These are phyloP conservation scores for Drosophila pullipes DNA, from an alignment of 2,888 invertebrate genomes.

Conservation along the genomic window DNA sequence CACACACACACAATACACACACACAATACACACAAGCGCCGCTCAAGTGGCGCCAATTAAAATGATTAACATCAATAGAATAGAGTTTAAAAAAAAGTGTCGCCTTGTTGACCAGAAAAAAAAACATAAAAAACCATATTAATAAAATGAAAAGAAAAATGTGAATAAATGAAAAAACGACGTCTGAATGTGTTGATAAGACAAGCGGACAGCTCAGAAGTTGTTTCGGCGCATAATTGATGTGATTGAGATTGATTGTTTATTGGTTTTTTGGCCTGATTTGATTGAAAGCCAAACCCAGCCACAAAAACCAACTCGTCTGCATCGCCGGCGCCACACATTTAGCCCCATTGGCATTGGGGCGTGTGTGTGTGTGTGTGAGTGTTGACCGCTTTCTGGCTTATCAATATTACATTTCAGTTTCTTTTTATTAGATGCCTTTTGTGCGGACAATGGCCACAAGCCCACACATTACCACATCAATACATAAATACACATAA, in stretches of 20 bases:
- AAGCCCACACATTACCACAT: slow-evolving; percentile 33
- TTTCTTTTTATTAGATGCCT: slow-evolving; percentile 49
- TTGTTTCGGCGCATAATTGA: slow-evolving; percentile 76
- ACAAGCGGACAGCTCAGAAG: slow-evolving; percentile 60
- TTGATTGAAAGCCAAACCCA: slow-evolving; percentile 55
- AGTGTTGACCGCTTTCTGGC: slow-evolving; percentile 67
- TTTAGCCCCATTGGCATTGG: slow-evolving; percentile 54
- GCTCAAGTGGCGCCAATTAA: slow-evolving; percentile 79
- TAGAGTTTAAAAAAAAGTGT: slow-evolving; percentile 49
- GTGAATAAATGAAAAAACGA: slow-evolving; percentile 31
- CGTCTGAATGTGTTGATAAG: slow-evolving; percentile 54
- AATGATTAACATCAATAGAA: slow-evolving; percentile 77
- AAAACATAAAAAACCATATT: slow-evolving; percentile 1
- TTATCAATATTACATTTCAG: slow-evolving; percentile 78
- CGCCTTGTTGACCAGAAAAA: slow-evolving; percentile 46
- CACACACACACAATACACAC: background rate
- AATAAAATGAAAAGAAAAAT: slow-evolving; percentile 10
- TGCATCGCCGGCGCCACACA: slow-evolving; percentile 60
- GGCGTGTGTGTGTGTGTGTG: slow-evolving; percentile 27
- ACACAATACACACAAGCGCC: slow-evolving; percentile 19
- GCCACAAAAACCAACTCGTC: slow-evolving; percentile 20
- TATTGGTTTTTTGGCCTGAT: slow-evolving; percentile 58
- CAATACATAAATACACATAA: slow-evolving; percentile 39
- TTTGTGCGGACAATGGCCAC: slow-evolving; percentile 50
- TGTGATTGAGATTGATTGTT: slow-evolving; percentile 81